Evolutionary conservation across 2,888 invertebrate genomes (phyloP).

Genomic region (Drosophila affinis): DNA sequence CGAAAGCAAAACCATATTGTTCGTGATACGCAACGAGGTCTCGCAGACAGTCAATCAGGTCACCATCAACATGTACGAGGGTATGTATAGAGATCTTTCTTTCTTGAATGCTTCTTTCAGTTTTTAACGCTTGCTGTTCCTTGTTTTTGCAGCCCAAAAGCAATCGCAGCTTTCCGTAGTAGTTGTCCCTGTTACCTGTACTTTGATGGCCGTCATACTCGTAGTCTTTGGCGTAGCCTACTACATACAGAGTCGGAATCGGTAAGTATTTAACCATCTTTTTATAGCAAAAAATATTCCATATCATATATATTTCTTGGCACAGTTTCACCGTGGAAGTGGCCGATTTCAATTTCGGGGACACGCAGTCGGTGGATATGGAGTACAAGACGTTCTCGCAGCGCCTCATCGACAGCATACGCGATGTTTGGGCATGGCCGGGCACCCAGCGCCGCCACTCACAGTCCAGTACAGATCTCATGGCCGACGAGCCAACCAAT

Average conservation of each 20-base stretch:
- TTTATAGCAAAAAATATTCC: not conserved
- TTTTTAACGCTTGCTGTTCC: not conserved
- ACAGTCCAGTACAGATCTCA: constrained; percentile 75
- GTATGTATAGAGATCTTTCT: constrained; percentile 84
- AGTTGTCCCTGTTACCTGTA: constrained; percentile 93
- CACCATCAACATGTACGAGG: constrained; percentile 92
- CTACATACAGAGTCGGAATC: constrained; percentile 91
- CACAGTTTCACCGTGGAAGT: constrained; percentile 92
- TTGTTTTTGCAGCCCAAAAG: constrained; percentile 86
- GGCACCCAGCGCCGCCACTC: constrained; percentile 72
- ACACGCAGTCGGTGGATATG: constrained; percentile 88
- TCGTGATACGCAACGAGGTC: constrained; percentile 91
- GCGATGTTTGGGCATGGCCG: constrained; percentile 86
- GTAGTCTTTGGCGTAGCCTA: constrained; percentile 95
- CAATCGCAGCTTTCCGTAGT: constrained; percentile 94
- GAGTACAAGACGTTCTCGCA: constrained; percentile 95
- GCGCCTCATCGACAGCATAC: constrained; percentile 90
- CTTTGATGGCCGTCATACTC: constrained; percentile 91
- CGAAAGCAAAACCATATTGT: constrained; percentile 90
- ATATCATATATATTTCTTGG: not conserved
- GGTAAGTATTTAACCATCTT: constrained; percentile 84
- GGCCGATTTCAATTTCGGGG: constrained; percentile 95
- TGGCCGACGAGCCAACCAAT: constrained; percentile 68
- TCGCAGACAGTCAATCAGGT: constrained; percentile 88
- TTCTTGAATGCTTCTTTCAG: not conserved